A percentile compares a stretch with the other conserved stretches of the same genome.
Conservation (phyloP, 2,113 vertebrate genomes). For the Anolis sagrei region DNA sequence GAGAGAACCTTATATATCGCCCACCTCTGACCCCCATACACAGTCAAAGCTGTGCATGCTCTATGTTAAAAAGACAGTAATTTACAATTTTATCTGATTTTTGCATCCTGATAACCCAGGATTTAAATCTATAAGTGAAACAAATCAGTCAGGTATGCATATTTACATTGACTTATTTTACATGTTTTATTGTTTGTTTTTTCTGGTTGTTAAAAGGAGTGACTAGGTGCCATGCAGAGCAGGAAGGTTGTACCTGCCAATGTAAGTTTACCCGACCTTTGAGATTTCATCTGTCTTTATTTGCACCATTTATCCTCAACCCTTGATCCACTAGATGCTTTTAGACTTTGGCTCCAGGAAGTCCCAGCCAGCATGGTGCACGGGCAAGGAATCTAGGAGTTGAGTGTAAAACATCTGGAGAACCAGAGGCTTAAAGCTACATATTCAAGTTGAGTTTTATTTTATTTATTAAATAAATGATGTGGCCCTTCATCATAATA, state of each 20-base stretch:
- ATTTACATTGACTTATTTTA: background rate
- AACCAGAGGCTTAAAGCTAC: too few species aligned
- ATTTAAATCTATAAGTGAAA: background rate
- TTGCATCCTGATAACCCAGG: background rate
- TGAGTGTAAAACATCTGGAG: too few species aligned
- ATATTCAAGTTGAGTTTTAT: background rate
- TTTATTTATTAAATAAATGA: too few species aligned
- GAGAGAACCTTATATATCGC: conserved; percentile 8
- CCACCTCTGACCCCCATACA: conserved; percentile 7
- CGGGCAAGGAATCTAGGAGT: too few species aligned
- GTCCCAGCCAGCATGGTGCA: too few species aligned
- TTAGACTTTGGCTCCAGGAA: too few species aligned
- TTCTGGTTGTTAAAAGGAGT: background rate
- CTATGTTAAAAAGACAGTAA: background rate
- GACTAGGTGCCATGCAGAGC: background rate
- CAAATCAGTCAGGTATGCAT: background rate
- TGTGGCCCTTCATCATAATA: too few species aligned
- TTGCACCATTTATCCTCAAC: background rate
- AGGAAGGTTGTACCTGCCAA: background rate
- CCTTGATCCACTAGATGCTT: too few species aligned
- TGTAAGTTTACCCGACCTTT: background rate
- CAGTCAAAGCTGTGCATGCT: background rate
- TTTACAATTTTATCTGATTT: background rate
- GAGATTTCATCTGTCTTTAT: background rate
- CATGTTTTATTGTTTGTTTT: background rate